These are phyloP conservation scores for Umimayanthus chanpuru DNA, from an alignment of 92 coral and sea anemone genomes.

Conservation along the genomic window DNA sequence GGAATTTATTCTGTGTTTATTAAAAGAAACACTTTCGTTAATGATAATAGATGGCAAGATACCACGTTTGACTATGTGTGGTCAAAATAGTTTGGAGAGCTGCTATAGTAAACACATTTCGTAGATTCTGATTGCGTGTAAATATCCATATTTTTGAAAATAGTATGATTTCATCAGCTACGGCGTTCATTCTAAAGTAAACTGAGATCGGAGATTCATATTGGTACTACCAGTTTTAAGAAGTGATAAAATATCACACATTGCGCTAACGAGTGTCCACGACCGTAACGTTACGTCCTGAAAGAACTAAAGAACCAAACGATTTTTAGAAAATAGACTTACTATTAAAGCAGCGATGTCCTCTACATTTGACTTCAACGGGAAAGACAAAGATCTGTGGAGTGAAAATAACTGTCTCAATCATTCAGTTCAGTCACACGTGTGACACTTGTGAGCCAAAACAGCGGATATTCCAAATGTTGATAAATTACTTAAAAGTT, in stretches of 20 bases:
- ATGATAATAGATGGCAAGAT: neutral
- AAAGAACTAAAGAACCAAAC: neutral
- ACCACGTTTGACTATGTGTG: neutral
- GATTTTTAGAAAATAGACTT: neutral
- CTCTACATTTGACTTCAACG: constrained; percentile 26
- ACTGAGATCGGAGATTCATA: neutral
- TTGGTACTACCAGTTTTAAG: neutral
- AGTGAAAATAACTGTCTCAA: neutral
- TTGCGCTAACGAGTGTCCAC: constrained; percentile 24
- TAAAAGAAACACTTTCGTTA: neutral
- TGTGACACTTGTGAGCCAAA: constrained; percentile 2
- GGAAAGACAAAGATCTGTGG: constrained; percentile 23
- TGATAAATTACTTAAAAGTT: neutral
- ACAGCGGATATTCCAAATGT: constrained; percentile 2
- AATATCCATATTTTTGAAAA: neutral
- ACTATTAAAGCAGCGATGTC: constrained; percentile 32
- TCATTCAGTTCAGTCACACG: neutral
- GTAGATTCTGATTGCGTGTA: neutral
- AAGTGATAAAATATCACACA: constrained; percentile 2
- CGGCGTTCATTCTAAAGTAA: neutral
- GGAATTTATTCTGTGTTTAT: constrained; percentile 13
- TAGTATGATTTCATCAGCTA: neutral
- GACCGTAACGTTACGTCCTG: neutral
- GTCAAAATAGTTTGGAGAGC: neutral
- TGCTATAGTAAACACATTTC: neutral